Conservation (phyloP, 1,140 invertebrate species). For the Colletes gigas region DNA sequence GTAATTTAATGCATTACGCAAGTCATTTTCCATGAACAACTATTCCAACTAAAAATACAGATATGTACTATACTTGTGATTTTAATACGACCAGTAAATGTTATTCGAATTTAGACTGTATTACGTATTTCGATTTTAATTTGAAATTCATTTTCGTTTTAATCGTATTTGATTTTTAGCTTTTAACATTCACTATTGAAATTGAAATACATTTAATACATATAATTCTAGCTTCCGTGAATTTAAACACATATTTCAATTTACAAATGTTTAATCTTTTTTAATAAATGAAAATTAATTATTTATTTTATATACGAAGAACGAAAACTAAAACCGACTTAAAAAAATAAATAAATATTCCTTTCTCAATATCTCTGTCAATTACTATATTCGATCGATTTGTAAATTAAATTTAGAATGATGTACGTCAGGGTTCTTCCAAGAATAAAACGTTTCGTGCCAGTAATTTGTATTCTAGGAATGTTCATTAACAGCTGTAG, state of each 20-base stretch:
- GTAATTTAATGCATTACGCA: slow-evolving; percentile 42
- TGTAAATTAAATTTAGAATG: slow-evolving; percentile 49
- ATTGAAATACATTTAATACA: no score
- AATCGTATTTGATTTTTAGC: not conserved
- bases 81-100: not conserved
- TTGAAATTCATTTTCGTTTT: not conserved
- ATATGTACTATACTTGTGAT: not conserved
- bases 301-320: no score
- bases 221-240: no score
- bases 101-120: not conserved
- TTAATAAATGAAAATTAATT: not conserved
- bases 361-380: not conserved
- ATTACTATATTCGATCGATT: slow-evolving; percentile 17
- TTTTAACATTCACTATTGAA: not conserved
- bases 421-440: slow-evolving; percentile 54
- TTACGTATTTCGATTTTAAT: not conserved
- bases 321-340: not conserved
- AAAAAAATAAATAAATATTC: not conserved
- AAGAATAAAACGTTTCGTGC: slow-evolving; percentile 53
- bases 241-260: no score
- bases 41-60: slow-evolving; percentile 39
- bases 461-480: slow-evolving; percentile 18
- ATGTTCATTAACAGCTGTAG: slow-evolving; percentile 39
- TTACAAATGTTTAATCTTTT: not conserved
- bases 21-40: slow-evolving; percentile 44